Conservation (phyloP, 92 coral and sea anemone genomes). For the Nematostella vectensis region DNA sequence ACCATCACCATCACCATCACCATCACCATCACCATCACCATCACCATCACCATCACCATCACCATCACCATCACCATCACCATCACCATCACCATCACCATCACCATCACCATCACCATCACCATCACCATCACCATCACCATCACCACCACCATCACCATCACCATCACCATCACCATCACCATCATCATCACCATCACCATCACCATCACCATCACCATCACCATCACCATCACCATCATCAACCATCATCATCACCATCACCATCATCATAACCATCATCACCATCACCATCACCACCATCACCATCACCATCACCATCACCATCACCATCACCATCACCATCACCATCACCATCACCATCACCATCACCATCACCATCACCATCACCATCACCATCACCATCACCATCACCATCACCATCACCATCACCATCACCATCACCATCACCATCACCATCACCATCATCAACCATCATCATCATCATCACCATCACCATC, state of each 20-base stretch:
- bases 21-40: background rate
- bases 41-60: background rate
- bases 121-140: background rate
- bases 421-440: background rate
- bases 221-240: conserved; percentile 7
- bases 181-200: background rate
- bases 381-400: background rate
- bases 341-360: background rate
- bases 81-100: background rate
- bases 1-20: background rate
- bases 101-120: background rate
- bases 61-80: background rate
- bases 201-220: conserved; percentile 1
- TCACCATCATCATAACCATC: too few relatives aligned
- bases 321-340: conserved; percentile 2
- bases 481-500: background rate
- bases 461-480: too few relatives aligned
- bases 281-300: too few relatives aligned
- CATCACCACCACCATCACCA: conserved; percentile 2
- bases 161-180: background rate
- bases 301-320: background rate
- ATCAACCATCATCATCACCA: too few relatives aligned
- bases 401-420: background rate
- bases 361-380: conserved; percentile 1
- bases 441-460: background rate